Percentiles rank a stretch among this genome's conserved stretches.
phyloP scores from a whole-genome alignment of 2,888 invertebrate genomes.

The Habroteleia sp. region DNA sequence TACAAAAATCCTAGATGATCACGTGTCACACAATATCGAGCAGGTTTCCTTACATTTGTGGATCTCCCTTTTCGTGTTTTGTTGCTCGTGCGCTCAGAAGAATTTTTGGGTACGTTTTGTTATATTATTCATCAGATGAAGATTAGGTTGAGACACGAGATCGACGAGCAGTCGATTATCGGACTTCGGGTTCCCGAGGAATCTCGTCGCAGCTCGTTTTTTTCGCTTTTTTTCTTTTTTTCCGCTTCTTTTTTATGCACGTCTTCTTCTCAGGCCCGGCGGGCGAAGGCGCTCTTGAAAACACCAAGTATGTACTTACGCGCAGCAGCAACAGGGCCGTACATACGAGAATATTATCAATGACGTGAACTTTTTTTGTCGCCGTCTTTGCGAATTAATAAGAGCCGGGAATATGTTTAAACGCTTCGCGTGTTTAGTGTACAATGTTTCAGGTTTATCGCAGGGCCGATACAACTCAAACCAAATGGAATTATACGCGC shows the following conservation, averaged over 20 bases:
- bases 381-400: no score
- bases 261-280: constrained; percentile 21
- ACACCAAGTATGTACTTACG: constrained; percentile 42
- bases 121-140: constrained; percentile 58
- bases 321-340: constrained; percentile 33
- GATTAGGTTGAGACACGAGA: constrained; percentile 54
- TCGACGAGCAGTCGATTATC: constrained; percentile 54
- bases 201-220: constrained; percentile 45
- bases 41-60: no score
- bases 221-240: constrained; percentile 9
- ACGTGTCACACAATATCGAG: no score
- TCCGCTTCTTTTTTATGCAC: constrained; percentile 32
- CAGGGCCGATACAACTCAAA: no score
- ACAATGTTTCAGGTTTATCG: no score
- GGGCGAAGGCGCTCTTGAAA: constrained; percentile 42
- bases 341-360: neutral
- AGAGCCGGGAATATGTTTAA: no score
- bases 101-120: constrained; percentile 26
- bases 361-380: no score
- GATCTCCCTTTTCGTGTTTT: constrained; percentile 2
- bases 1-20: no score
- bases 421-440: no score
- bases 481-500: no score
- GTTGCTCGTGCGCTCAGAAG: constrained; percentile 14
- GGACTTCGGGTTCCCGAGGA: constrained; percentile 30